Evolutionary conservation across 2,797 vertebrate species (phyloP), one percentile per base, ranked within the genome.

Genomic region (Danio albolineatus): DNA sequence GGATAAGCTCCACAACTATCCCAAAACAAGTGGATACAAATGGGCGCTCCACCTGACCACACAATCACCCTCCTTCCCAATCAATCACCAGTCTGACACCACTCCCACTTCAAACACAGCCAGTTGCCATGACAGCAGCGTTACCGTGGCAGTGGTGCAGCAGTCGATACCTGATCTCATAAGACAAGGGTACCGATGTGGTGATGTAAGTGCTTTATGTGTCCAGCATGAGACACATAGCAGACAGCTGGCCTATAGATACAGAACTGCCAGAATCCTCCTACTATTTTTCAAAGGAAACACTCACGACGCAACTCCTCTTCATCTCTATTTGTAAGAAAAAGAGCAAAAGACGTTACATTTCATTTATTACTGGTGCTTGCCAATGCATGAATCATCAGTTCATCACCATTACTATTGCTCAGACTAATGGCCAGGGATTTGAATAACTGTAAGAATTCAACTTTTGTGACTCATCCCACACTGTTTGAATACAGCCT

Each of bases 111-210:
- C 43, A 73, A 79, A 66, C 65, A 79, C n/a, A 69, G 43, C 41
- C 39, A 38, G 64, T 73, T 70, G 46, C 76, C 56, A 78, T 65
- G 73, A 51, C 71, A 59, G 41, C 59, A 39, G 70, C 5, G 6
- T 70, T 82, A 62, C 64, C 54, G 39, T 76, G 73, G 46, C 67
- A 74, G 36, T 39, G 41, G 28, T 46, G 65, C 43, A 44, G 79
- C 66, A 54, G 38, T 51, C 38, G 71, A 76, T 59, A 79, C 76
- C 73, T 59, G 54, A 76, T 71, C 60, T 59, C 46, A 65, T 64
- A 44, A 46, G 48, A 39, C 17, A 43, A 64, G 53, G 53, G 54
- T 72, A 10, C n/a, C 7, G 28, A 49, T 36, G 10, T 6, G 56
- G 13, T 73, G 61, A 82, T 78, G 56, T 44, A 41, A 73, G 54